phyloP scores from a whole-genome alignment of 1,140 invertebrate genomes.

The Colletes latitarsis region DNA sequence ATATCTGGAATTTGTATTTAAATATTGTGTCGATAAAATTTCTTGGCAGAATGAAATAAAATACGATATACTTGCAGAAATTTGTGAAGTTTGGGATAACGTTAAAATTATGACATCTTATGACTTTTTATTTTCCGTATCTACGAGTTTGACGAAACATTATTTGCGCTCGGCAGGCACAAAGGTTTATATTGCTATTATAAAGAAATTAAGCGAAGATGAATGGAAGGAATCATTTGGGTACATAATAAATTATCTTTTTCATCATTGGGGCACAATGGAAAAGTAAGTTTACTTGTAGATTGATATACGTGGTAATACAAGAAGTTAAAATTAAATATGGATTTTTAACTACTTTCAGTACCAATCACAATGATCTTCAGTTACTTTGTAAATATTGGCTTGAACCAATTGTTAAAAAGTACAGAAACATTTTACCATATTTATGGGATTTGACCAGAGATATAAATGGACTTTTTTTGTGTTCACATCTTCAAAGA shows the following conservation, averaged over 20 bases:
- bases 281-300: conserved; percentile 64
- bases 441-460: conserved; percentile 60
- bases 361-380: conserved; percentile 65
- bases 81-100: conserved; percentile 60
- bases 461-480: conserved; percentile 34
- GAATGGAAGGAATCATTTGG: conserved; percentile 66
- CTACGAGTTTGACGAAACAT: conserved; percentile 63
- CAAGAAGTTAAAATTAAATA: not conserved
- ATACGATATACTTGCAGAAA: conserved; percentile 71
- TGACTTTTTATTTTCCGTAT: conserved; percentile 61
- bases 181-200: conserved; percentile 67
- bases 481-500: conserved; percentile 63
- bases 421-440: conserved; percentile 47
- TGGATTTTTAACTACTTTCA: conserved; percentile 56
- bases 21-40: conserved; percentile 60
- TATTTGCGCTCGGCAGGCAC: conserved; percentile 67
- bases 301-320: not conserved
- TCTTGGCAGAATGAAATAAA: conserved; percentile 74
- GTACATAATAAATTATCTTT: conserved; percentile 48
- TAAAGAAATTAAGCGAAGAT: conserved; percentile 60
- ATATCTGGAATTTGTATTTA: conserved; percentile 57
- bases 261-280: conserved; percentile 63
- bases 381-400: conserved; percentile 69
- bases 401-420: conserved; percentile 68
- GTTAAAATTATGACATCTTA: conserved; percentile 46